phyloP scores from a whole-genome alignment of 2,113 vertebrate species.

The Balaeniceps rex region DNA sequence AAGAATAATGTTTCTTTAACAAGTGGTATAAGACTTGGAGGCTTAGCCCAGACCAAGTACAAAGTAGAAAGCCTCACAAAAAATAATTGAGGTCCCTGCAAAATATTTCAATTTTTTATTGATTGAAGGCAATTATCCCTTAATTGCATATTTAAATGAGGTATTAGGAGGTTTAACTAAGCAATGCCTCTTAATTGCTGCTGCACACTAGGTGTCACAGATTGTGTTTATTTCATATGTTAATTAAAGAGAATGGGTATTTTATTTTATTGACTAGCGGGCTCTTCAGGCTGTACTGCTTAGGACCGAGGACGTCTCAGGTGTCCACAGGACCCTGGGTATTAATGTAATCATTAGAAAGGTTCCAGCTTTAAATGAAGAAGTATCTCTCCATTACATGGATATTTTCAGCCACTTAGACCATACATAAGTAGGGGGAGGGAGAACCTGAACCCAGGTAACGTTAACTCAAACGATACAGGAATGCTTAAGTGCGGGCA shows the following conservation, averaged over 20 bases:
- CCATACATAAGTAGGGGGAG: background rate
- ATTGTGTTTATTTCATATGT: constrained; percentile 89
- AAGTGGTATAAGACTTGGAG: constrained; percentile 24
- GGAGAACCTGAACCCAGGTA: background rate
- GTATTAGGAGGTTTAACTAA: constrained; percentile 89
- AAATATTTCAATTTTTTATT: constrained; percentile 89
- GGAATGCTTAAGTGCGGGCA: background rate
- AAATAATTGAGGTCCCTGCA: constrained; percentile 78
- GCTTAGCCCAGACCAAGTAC: constrained; percentile 47
- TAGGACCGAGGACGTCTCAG: constrained; percentile 72
- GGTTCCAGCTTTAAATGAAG: constrained; percentile 70
- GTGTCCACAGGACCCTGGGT: constrained; percentile 65
- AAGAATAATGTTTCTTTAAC: constrained; percentile 65
- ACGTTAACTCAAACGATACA: background rate
- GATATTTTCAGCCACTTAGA: constrained; percentile 50
- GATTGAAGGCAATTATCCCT: constrained; percentile 90
- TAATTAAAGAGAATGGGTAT: constrained; percentile 88
- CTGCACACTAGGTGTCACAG: constrained; percentile 86
- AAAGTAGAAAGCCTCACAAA: constrained; percentile 70
- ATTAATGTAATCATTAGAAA: constrained; percentile 74
- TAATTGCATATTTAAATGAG: constrained; percentile 92
- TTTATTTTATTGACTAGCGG: constrained; percentile 81
- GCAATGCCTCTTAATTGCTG: constrained; percentile 89
- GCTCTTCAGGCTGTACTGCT: constrained; percentile 74
- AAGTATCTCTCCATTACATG: constrained; percentile 47